Evolutionary conservation across 2,113 vertebrate species (phyloP), one percentile per base, ranked within the genome.

Genomic region (Dolichotis patagonum): DNA sequence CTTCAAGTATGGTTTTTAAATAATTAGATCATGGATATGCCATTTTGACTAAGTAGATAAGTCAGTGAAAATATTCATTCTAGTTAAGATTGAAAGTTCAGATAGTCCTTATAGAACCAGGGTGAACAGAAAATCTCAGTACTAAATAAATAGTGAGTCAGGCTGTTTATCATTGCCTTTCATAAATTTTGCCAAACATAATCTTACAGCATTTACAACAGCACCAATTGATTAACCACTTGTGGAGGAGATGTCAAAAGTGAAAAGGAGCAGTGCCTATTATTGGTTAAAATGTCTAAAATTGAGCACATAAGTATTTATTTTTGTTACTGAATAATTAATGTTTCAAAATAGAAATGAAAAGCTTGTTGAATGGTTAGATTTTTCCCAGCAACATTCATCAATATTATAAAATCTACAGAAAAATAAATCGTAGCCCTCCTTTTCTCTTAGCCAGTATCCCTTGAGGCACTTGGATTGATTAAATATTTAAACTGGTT

Each of bases 301-400:
- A 90, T 14, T 75, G 52, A 81, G 17, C 35, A 82, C 10, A 49
- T n/a, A 88, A 49, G 0, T 12, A 30, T 92, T 80, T 65, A 90
- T 87, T 96, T 91, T 91, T 94, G 32, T 75, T 89, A 58, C 14
- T 73, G 81, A 94, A 54, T 95, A 84, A 96, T 90, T 49, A 41
- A 69, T 63, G 19, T 94, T 96, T 93, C 46, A 69, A 43, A 96
- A 81, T 77, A n/a, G 6, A 83, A 89, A 46, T 10, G 85, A 43
- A 4, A 75, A 1, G 87, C 6, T 71, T 30, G 84, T 86, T 82
- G 41, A 46, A 85, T 86, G 90, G 32, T 56, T 30, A 52, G 1
- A 0, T 73, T 88, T 49, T 30, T 65, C 28, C 17, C 4, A 28
- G 11, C 5, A 14, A 62, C 4, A 14, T 49, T 85, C 75, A 30